Evolutionary conservation across 2,797 vertebrate species (phyloP).

Genomic region (Poecilia gillii): DNA sequence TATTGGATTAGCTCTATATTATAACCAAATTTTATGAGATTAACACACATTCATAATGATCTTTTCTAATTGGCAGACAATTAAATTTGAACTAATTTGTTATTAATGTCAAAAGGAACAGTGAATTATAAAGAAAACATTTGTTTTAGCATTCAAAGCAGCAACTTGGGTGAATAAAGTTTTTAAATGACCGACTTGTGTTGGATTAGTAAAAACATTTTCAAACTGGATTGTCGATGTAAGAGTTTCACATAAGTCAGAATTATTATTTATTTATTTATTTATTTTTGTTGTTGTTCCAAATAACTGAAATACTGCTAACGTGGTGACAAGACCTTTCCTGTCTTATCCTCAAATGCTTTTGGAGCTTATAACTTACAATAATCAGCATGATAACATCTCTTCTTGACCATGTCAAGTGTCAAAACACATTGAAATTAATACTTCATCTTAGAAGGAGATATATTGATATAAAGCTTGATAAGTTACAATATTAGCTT

Average conservation of each 20-base stretch:
- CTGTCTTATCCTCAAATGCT: no score
- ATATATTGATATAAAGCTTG: neutral
- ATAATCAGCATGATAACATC: neutral
- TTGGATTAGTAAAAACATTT: neutral
- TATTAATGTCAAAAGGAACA: neutral
- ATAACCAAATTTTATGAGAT: constrained; percentile 32
- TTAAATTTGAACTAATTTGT: constrained; percentile 11
- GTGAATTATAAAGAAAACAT: neutral
- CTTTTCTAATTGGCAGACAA: constrained; percentile 10
- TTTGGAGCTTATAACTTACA: no score
- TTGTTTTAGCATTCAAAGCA: constrained; percentile 1
- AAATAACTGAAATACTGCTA: no score
- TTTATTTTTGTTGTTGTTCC: no score
- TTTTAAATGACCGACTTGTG: neutral
- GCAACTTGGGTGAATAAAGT: neutral
- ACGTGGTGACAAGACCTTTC: no score
- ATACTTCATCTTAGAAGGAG: neutral
- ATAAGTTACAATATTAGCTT: neutral
- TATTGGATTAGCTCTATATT: constrained; percentile 34
- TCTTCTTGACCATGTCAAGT: neutral
- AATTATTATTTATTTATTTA: no score
- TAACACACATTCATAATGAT: constrained; percentile 21
- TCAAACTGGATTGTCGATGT: neutral
- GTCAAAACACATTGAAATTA: neutral
- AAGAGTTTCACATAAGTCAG: no score